These are phyloP conservation scores for Montipora capricornis DNA, from an alignment of 64 coral and sea anemone species.

Conservation along the genomic window DNA sequence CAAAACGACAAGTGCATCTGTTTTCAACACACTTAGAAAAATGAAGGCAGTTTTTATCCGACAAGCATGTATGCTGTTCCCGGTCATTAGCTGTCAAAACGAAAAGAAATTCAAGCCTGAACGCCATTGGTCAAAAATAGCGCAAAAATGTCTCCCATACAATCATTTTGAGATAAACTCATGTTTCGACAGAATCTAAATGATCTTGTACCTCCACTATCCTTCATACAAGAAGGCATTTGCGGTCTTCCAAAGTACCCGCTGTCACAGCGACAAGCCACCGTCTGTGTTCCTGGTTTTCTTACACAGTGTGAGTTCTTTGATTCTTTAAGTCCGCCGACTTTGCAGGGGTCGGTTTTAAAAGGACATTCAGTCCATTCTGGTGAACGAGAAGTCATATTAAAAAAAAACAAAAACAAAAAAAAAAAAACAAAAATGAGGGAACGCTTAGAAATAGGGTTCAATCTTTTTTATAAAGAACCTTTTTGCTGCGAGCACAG, in stretches of 20 bases:
- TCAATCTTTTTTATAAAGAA: no score
- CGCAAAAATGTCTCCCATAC: no score
- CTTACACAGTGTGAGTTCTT: conserved; percentile 22
- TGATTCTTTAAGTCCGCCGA: neutral
- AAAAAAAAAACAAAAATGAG: no score
- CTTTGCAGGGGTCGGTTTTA: neutral
- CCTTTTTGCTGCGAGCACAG: no score
- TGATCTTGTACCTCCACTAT: neutral
- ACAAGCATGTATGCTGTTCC: neutral
- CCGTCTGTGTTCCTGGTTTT: neutral
- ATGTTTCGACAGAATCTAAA: neutral
- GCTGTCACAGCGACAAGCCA: neutral
- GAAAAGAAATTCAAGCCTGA: neutral
- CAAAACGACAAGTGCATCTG: conserved; percentile 16
- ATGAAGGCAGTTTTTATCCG: neutral
- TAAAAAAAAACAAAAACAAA: no score
- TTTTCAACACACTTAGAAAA: conserved; percentile 27
- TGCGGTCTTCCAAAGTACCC: conserved; percentile 2
- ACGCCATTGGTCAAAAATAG: neutral
- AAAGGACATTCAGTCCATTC: neutral
- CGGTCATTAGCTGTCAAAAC: neutral
- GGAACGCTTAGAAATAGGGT: no score
- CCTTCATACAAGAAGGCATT: conserved; percentile 3
- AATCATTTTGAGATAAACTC: no score
- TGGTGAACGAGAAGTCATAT: neutral